Percentiles rank a stretch among this genome's conserved stretches.
These are phyloP conservation scores for Linnaemya tessellans DNA, from an alignment of 2,888 invertebrate genomes.

Conservation along the genomic window DNA sequence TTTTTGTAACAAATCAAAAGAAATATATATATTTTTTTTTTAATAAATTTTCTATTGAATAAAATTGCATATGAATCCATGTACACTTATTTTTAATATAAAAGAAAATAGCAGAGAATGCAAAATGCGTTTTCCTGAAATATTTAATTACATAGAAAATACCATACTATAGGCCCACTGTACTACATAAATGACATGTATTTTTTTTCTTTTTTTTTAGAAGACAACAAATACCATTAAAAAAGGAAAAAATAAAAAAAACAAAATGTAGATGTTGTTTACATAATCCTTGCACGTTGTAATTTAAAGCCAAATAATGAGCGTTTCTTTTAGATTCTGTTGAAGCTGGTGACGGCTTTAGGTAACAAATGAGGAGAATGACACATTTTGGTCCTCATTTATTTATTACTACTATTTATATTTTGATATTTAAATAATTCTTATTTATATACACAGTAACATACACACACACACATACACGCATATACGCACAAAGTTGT, in stretches of 20 bases:
- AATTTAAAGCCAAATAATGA: conserved; percentile 33
- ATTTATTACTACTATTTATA: conserved; percentile 17
- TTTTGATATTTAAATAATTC: conserved; percentile 10
- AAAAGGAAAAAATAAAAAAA: conserved; percentile 18
- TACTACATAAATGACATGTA: conserved; percentile 5
- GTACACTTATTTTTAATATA: too few relatives aligned
- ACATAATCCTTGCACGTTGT: conserved; percentile 69
- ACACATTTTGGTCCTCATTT: conserved; percentile 24
- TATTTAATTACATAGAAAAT: too few relatives aligned
- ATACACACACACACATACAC: conserved; percentile 12
- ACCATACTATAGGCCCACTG: neutral
- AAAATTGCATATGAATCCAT: too few relatives aligned
- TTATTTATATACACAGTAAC: neutral
- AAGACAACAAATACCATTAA: neutral
- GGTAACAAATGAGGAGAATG: conserved; percentile 13
- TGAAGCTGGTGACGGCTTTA: conserved; percentile 9
- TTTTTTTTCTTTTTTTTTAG: neutral
- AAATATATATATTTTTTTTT: too few relatives aligned
- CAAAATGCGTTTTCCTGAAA: too few relatives aligned
- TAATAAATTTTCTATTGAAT: too few relatives aligned
- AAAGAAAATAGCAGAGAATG: too few relatives aligned
- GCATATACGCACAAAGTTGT: conserved; percentile 8
- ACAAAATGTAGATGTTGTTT: conserved; percentile 51
- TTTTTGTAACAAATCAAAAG: too few relatives aligned
- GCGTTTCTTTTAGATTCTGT: conserved; percentile 19